Evolutionary conservation across 2,888 invertebrate species (phyloP).

Genomic region (Parnassius orleans): DNA sequence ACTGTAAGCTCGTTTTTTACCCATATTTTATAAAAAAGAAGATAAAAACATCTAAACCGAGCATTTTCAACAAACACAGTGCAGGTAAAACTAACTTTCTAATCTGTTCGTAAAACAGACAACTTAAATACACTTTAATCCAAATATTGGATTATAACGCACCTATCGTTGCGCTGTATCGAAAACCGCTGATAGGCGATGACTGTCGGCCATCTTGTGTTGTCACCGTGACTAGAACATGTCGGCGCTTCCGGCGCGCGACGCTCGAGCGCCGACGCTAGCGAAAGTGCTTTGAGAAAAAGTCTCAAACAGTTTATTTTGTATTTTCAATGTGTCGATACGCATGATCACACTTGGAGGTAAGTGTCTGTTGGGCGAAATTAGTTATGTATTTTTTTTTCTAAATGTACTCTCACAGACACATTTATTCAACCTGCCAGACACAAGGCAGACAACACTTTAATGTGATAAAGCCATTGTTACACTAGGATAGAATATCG

Average conservation of each 20-base stretch:
- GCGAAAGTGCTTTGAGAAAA: slow-evolving; percentile 16
- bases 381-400: not conserved
- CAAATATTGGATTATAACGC: slow-evolving; percentile 9
- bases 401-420: too few relatives aligned
- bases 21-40: too few relatives aligned
- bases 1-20: too few relatives aligned
- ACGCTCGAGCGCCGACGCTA: not conserved
- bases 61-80: too few relatives aligned
- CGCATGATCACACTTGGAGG: not conserved
- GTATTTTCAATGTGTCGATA: not conserved
- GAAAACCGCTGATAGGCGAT: slow-evolving; percentile 36
- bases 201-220: slow-evolving; percentile 41
- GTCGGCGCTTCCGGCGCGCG: slow-evolving; percentile 17
- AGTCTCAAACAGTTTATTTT: slow-evolving; percentile 3
- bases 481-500: too few relatives aligned
- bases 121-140: not conserved
- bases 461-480: too few relatives aligned
- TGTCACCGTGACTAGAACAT: slow-evolving; percentile 37
- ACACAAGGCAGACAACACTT: too few relatives aligned
- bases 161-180: not conserved
- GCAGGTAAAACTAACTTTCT: not conserved
- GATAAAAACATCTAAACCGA: too few relatives aligned
- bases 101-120: not conserved
- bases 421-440: too few relatives aligned
- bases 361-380: not conserved